Percentiles rank a stretch among this genome's conserved stretches.
Conservation (phyloP, 1,140 invertebrate genomes). For the Megalonaias nervosa region DNA sequence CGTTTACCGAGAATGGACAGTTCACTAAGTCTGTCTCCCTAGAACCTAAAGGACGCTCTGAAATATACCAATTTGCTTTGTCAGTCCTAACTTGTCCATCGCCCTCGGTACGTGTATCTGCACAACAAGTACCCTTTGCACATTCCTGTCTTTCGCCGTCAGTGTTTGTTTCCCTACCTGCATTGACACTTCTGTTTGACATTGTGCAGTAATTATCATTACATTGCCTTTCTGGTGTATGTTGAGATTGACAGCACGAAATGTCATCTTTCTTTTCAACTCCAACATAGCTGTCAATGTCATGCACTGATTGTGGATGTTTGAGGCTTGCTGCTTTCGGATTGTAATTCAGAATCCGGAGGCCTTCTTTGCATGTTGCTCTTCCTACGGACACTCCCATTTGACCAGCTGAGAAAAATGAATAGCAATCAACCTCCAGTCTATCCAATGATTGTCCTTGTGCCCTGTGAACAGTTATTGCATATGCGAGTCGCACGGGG, state of each 20-base stretch:
- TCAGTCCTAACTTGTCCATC: too few species aligned
- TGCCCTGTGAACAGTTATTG: conserved; percentile 28
- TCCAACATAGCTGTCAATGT: conserved; percentile 22
- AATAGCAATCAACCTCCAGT: conserved; percentile 28
- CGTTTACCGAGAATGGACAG: too few species aligned
- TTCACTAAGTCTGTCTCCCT: too few species aligned
- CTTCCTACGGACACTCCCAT: conserved; percentile 34
- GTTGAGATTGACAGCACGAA: conserved; percentile 4
- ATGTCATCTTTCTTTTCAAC: conserved; percentile 6
- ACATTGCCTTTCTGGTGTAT: too few species aligned
- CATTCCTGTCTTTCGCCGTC: too few species aligned
- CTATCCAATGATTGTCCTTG: conserved; percentile 24
- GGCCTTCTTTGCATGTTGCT: neutral
- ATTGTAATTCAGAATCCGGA: conserved; percentile 11
- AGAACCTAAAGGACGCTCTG: too few species aligned
- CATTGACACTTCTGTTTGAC: too few species aligned
- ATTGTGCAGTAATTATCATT: too few species aligned
- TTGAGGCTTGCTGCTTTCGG: conserved; percentile 8
- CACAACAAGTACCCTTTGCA: too few species aligned
- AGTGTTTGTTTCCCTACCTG: too few species aligned
- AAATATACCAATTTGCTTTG: too few species aligned
- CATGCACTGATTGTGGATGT: conserved; percentile 15
- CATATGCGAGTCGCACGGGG: conserved; percentile 29
- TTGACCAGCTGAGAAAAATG: conserved; percentile 37
- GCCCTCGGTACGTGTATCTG: too few species aligned